Conservation (phyloP, 2,113 vertebrate species). For the Eptesicus fuscus region DNA sequence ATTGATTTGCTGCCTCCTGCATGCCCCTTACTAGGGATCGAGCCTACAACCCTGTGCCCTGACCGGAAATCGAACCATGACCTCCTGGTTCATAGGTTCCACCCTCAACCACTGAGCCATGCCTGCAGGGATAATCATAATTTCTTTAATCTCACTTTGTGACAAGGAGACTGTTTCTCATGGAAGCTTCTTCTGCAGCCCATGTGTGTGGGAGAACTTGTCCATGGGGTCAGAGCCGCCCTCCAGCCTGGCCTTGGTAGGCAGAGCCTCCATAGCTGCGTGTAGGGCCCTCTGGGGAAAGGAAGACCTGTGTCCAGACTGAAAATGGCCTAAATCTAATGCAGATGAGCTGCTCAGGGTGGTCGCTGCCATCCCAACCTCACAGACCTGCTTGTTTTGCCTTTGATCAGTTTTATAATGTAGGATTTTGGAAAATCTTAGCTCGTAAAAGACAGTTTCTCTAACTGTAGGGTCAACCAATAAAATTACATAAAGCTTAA, state of each 20-base stretch:
- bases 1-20: no score
- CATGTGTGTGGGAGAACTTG: rapidly evolving
- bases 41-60: no score
- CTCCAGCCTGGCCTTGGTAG: neutral
- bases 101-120: no score
- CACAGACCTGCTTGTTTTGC: neutral
- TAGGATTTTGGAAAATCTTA: neutral
- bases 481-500: neutral
- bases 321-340: neutral
- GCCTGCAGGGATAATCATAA: neutral
- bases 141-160: neutral
- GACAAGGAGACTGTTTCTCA: neutral
- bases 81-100: no score
- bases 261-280: rapidly evolving
- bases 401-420: neutral
- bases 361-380: rapidly evolving
- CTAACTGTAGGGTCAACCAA: neutral
- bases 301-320: rapidly evolving
- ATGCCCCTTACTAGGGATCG: no score
- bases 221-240: no score
- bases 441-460: neutral
- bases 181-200: no score
- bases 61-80: no score
- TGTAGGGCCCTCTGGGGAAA: neutral
- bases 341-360: rapidly evolving